Percentiles rank a stretch among this genome's conserved stretches.
phyloP scores from a whole-genome alignment of 92 coral and sea anemone genomes.

The Epizoanthus rinbou region DNA sequence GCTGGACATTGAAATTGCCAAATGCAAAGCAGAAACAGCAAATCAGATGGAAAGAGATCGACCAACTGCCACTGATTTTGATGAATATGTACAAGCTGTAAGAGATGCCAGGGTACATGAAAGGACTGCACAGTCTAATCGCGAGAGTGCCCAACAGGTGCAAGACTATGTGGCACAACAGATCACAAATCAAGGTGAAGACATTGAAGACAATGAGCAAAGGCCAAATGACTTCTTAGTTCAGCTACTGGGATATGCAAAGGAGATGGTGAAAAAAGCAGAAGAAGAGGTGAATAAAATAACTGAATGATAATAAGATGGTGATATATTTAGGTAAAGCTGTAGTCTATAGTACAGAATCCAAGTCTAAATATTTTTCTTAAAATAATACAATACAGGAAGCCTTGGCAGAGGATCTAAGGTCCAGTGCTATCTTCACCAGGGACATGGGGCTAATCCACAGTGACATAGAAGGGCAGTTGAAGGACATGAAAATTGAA shows the following conservation, averaged over 20 bases:
- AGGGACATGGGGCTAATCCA: conserved; percentile 14
- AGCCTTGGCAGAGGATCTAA: conserved; percentile 20
- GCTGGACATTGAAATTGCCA: conserved; percentile 9
- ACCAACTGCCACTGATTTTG: conserved; percentile 2
- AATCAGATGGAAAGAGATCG: not conserved
- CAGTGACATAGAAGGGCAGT: conserved; percentile 14
- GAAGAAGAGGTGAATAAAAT: conserved; percentile 12
- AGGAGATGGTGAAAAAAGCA: conserved; percentile 25
- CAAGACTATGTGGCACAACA: conserved; percentile 26
- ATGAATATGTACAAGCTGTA: conserved; percentile 15
- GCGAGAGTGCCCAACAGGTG: conserved; percentile 19
- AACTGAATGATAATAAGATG: not conserved
- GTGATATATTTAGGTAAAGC: not conserved
- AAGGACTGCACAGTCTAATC: conserved; percentile 15
- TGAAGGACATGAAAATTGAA: conserved; percentile 19
- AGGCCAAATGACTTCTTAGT: conserved; percentile 8
- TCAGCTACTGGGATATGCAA: conserved; percentile 20
- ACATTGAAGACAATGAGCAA: not conserved
- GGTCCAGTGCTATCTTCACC: conserved; percentile 6
- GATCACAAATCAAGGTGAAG: conserved; percentile 20
- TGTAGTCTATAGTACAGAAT: not conserved
- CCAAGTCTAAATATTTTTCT: not conserved
- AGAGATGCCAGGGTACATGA: conserved; percentile 19
- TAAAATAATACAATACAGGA: conserved; percentile 1
- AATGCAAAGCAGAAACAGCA: conserved; percentile 13